phyloP scores from a whole-genome alignment of 2,888 invertebrate genomes.

The Platycheirus albimanus region DNA sequence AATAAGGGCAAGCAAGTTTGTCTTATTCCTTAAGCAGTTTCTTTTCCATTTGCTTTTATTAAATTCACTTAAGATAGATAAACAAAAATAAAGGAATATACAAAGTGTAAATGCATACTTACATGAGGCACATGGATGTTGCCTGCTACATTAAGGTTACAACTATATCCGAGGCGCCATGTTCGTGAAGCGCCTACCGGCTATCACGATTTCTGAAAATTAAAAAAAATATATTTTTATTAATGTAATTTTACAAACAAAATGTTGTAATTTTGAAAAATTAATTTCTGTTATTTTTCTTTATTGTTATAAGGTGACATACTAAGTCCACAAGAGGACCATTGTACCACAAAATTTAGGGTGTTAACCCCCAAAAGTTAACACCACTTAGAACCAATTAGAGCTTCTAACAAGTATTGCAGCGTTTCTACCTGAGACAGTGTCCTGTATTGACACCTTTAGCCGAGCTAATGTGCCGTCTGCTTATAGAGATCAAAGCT shows the following conservation, averaged over 20 bases:
- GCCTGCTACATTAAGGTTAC: conserved; percentile 82
- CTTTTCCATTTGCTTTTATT: neutral
- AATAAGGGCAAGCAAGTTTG: neutral
- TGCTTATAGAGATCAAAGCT: no score
- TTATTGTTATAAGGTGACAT: no score
- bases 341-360: no score
- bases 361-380: no score
- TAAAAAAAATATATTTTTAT: conserved; percentile 44
- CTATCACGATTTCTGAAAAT: conserved; percentile 82
- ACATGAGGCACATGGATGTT: conserved; percentile 84
- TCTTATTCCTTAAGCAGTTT: neutral
- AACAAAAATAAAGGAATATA: neutral
- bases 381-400: no score
- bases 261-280: neutral
- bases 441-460: no score
- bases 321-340: no score
- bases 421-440: no score
- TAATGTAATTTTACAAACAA: neutral
- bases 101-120: conserved; percentile 76
- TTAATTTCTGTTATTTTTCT: no score
- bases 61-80: neutral
- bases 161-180: conserved; percentile 84
- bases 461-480: no score
- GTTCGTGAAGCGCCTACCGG: conserved; percentile 82
- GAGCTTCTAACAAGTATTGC: no score